Evolutionary conservation across 2,113 vertebrate genomes (phyloP).

Genomic region (Rhynchopsitta pachyrhyncha): DNA sequence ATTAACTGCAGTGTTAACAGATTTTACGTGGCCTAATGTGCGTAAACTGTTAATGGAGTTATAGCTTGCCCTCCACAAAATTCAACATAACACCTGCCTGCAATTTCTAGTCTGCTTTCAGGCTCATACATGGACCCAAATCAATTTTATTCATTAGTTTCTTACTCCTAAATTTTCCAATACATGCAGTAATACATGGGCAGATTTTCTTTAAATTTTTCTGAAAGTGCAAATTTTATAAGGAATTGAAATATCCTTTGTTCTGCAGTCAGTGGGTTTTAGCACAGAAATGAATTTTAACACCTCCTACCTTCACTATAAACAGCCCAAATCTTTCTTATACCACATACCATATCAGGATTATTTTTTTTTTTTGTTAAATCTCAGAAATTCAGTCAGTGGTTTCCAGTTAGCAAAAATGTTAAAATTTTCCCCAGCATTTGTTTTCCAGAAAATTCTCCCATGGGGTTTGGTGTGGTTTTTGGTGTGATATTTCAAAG

Average conservation of each 20-base stretch:
- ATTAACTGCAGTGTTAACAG: neutral
- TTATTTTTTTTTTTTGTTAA: neutral
- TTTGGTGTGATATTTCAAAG: neutral
- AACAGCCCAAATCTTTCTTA: neutral
- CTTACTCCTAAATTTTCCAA: neutral
- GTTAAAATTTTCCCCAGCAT: neutral
- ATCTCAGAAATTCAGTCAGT: neutral
- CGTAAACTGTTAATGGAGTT: neutral
- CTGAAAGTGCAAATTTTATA: neutral
- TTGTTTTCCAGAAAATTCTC: neutral
- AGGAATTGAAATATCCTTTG: neutral
- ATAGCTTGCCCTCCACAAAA: neutral
- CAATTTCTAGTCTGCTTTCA: neutral
- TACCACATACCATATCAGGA: neutral
- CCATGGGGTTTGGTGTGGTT: neutral
- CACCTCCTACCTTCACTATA: slow-evolving; percentile 13
- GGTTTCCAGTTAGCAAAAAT: neutral
- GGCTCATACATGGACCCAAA: neutral
- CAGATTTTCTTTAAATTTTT: neutral
- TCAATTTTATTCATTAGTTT: neutral
- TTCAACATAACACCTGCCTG: neutral
- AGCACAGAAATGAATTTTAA: neutral
- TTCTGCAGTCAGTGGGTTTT: neutral
- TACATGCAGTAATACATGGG: neutral
- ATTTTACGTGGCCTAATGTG: neutral